Conservation (phyloP, 2,113 vertebrate species). For the Isurus oxyrinchus region DNA sequence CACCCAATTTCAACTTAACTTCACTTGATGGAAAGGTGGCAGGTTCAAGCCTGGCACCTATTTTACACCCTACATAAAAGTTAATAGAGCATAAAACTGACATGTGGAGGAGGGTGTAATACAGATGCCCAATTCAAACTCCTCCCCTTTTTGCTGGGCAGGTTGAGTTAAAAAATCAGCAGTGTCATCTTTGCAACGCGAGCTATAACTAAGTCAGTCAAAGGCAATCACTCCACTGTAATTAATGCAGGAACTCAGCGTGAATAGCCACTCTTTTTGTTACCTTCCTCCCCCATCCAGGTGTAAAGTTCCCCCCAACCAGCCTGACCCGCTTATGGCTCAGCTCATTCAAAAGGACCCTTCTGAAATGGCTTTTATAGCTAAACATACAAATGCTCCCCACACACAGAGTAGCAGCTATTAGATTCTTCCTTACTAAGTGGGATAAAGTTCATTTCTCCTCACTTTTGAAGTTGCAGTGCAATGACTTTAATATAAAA, state of each 20-base stretch:
- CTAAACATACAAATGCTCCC: background rate
- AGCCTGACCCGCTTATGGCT: background rate
- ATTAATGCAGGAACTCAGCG: background rate
- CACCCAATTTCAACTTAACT: background rate
- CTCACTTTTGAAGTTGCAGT: background rate
- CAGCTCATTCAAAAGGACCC: background rate
- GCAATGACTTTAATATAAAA: background rate
- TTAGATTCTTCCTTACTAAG: background rate
- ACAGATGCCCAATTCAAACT: background rate
- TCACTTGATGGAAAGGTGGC: background rate
- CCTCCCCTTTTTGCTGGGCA: no score
- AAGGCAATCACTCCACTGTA: background rate
- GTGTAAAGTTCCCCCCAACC: background rate
- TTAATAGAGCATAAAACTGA: background rate
- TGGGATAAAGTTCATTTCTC: conserved; percentile 34
- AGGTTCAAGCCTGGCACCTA: background rate
- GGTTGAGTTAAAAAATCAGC: background rate
- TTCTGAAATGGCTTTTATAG: background rate
- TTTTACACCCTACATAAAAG: background rate
- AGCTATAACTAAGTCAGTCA: background rate
- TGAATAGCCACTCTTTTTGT: background rate
- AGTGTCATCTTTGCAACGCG: background rate
- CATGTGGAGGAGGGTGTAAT: background rate
- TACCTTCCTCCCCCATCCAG: background rate
- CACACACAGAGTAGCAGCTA: background rate